Evolutionary conservation across 2,113 vertebrate species (phyloP).

Genomic region (Bungarus multicinctus): DNA sequence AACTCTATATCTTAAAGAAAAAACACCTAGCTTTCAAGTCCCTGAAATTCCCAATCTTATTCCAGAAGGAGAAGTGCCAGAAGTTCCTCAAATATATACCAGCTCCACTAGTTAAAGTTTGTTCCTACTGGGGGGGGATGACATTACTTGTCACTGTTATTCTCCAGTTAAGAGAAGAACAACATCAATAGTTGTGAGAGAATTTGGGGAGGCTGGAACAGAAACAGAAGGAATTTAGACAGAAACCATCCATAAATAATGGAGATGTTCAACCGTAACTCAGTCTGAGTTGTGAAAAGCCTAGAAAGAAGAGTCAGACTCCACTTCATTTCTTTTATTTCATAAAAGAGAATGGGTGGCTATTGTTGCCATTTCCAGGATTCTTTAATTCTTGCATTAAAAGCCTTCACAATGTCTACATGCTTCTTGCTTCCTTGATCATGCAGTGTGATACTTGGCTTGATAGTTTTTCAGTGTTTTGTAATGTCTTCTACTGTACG

Average conservation of each 20-base stretch:
- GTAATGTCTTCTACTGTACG: not conserved
- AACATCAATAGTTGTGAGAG: not conserved
- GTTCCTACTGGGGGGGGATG: not conserved
- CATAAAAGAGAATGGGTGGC: not conserved
- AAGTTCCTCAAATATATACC: conserved; percentile 63
- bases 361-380: not conserved
- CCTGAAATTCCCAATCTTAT: conserved; percentile 62
- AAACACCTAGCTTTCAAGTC: conserved; percentile 59
- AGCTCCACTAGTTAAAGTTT: conserved; percentile 33
- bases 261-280: not conserved
- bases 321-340: not conserved
- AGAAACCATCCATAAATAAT: not conserved
- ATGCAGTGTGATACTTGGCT: not conserved
- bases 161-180: not conserved
- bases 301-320: not conserved
- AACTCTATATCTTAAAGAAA: conserved; percentile 56
- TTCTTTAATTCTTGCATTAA: not conserved
- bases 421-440: not conserved
- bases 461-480: not conserved
- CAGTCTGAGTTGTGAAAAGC: not conserved
- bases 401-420: not conserved
- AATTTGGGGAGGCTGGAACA: not conserved
- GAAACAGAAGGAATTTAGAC: not conserved
- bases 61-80: conserved; percentile 65
- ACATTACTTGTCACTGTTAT: not conserved